Evolutionary conservation across 2,888 invertebrate genomes (phyloP), one percentile per base, ranked within the genome.

Genomic region (Cyclophora punctaria): DNA sequence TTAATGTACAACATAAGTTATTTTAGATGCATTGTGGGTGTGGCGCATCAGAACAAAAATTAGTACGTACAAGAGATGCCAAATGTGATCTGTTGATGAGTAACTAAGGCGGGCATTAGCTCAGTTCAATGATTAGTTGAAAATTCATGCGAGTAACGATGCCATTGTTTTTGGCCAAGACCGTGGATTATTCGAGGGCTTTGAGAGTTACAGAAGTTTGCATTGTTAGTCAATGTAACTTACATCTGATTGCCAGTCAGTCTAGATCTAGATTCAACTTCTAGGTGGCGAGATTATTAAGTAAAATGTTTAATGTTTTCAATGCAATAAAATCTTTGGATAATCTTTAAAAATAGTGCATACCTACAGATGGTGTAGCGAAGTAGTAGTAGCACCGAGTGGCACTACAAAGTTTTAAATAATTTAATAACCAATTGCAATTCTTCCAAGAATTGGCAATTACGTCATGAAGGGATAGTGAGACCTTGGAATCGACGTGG

Each of bases 51-150:
- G 60, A 59, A 73, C 70, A 66, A 54, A 75, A 73, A 80, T 80
- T 80, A 81, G 76, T 71, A 65, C 64, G 64, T 5, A 37, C 62
- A 65, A 63, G 60, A 57, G 63, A 68, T 79, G 80, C 79, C 78
- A 80, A 77, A 65, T 64, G 64, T 65, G 57, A 59, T 62, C 58
- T 51, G 58, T 51, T 50, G 59, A 60, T 73, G 77, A 74, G 67
- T 75, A 73, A 75, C 70, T 68, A 67, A 59, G 58, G 48, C 61
- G 63, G 65, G 61, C 56, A 60, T 60, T 40, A 53, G 43, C 34
- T 34, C 6, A 35, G 43, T 43, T 43, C 43, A 7, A 34, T 20
- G 34, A 5, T 37, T 37, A 37, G 37, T 37, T 37, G 20, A 20
- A 20, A 20, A 20, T 20, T 20, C 20, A 20, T 43, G 34, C 6